Evolutionary conservation across 2,797 vertebrate genomes (phyloP), one percentile per base, ranked within the genome.

Genomic region (Mormyrops boulengeri): DNA sequence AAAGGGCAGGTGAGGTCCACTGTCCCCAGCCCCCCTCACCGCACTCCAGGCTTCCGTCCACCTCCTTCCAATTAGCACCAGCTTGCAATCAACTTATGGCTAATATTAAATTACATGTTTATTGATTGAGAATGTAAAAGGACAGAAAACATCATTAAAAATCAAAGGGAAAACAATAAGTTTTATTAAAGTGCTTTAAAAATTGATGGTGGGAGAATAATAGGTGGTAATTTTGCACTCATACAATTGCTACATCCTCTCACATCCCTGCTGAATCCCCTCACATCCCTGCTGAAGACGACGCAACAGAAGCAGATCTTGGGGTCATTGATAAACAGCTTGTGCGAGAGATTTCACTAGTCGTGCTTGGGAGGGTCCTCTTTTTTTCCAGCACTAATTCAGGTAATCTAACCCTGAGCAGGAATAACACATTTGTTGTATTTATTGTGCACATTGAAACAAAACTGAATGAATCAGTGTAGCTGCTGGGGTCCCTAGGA

Each of bases 241-340:
- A 17, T 41, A 44, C 30, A 38, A 41, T 19, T 41, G 73, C 34
- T 41, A 69, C 62, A n/a, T 55, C 57, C 2, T 57, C 2, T 88
- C 73, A 90, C 80, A 90, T 17, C 44, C 30, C 73, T 7, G 52
- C 62, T 90, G 60, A 85, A 41, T 50, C 49, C 49, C 9, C 17
- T 55, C 53, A 55, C 53, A 90, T 19, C 44, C 30, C 73, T 8
- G 80, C 55, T 90, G 69, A 86, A 47, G 57, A 26, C 4, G 4
- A 22, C 4, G 2, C 19, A 34, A 69, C 11, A 69, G 26, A 69
- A 69, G 62, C 26, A 62, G 19, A 34, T 66, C 53, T 62, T 19
- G 34, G 41, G 57, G 34, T 44, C 38, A 60, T 19, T 44, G n/a
- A 62, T 41, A 88, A 88, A 66, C 38, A 11, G 2, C n/a, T 34